Conservation (phyloP, 2,888 invertebrate species). For the Saturnia pavonia region DNA sequence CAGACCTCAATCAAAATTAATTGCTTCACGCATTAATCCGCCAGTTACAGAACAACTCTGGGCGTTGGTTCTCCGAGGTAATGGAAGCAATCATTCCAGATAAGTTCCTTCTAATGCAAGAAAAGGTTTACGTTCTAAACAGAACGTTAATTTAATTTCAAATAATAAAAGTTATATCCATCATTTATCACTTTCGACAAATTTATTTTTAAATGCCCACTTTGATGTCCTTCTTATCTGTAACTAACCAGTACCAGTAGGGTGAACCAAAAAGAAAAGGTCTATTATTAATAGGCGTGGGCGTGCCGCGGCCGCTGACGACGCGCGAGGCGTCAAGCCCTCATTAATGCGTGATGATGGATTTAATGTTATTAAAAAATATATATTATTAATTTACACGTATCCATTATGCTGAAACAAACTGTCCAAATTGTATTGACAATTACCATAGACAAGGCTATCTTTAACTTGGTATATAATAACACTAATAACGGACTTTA, state of each 20-base stretch:
- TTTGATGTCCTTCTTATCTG: slow-evolving; percentile 74
- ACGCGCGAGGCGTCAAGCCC: slow-evolving; percentile 53
- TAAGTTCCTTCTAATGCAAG: slow-evolving; percentile 81
- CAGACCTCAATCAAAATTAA: slow-evolving; percentile 81
- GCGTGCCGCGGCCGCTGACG: slow-evolving; percentile 55
- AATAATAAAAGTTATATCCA: slow-evolving; percentile 80
- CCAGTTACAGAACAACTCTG: slow-evolving; percentile 63
- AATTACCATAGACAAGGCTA: too few relatives aligned
- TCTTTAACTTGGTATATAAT: background rate
- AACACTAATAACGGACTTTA: too few relatives aligned
- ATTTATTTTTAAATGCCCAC: slow-evolving; percentile 81
- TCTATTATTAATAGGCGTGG: slow-evolving; percentile 65
- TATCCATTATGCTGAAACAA: background rate
- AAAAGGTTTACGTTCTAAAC: slow-evolving; percentile 75
- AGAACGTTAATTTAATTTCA: slow-evolving; percentile 81
- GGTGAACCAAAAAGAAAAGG: slow-evolving; percentile 61
- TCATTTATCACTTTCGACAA: slow-evolving; percentile 82
- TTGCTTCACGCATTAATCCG: slow-evolving; percentile 80
- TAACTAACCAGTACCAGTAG: slow-evolving; percentile 60
- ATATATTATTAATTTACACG: background rate
- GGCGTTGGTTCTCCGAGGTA: slow-evolving; percentile 71
- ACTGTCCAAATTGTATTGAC: background rate
- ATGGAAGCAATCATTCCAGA: slow-evolving; percentile 81
- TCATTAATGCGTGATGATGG: slow-evolving; percentile 37
- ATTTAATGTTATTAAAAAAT: background rate